Conservation (phyloP, 2,113 vertebrate genomes). For the Oryzias melastigma region DNA sequence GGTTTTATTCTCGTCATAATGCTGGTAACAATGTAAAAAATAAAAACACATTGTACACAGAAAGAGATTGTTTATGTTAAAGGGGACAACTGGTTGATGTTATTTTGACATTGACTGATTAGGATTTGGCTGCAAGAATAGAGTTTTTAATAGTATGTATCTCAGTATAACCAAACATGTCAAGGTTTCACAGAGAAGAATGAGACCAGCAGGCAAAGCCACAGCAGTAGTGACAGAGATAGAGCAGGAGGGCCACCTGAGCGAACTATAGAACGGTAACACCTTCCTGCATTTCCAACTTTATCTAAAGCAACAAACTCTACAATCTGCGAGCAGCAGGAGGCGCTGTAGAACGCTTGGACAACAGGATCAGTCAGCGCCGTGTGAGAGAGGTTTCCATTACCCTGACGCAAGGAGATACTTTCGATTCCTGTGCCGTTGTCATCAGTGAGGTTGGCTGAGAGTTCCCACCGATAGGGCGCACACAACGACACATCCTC, state of each 20-base stretch:
- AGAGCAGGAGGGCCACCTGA: slow-evolving; percentile 34
- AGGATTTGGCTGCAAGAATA: no score
- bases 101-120: no score
- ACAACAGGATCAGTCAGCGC: not conserved
- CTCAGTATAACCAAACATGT: not conserved
- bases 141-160: no score
- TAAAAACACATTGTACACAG: no score
- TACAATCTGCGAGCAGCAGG: slow-evolving; percentile 72
- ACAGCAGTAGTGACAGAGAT: slow-evolving; percentile 45
- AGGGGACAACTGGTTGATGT: no score
- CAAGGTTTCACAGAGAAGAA: slow-evolving; percentile 2
- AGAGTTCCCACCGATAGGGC: slow-evolving; percentile 54
- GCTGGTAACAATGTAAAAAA: no score
- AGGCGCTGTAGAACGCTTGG: slow-evolving; percentile 53
- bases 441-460: slow-evolving; percentile 65
- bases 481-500: slow-evolving; percentile 42
- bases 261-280: slow-evolving; percentile 51
- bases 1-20: no score
- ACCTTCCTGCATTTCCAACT: slow-evolving; percentile 73
- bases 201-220: slow-evolving; percentile 54
- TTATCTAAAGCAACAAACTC: slow-evolving; percentile 66
- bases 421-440: slow-evolving; percentile 61
- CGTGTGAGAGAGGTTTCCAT: slow-evolving; percentile 41
- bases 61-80: no score
- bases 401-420: slow-evolving; percentile 50